Base-by-base conservation (phyloP, 2,888 invertebrate genomes). In the Scotopteryx bipunctaria region DNA sequence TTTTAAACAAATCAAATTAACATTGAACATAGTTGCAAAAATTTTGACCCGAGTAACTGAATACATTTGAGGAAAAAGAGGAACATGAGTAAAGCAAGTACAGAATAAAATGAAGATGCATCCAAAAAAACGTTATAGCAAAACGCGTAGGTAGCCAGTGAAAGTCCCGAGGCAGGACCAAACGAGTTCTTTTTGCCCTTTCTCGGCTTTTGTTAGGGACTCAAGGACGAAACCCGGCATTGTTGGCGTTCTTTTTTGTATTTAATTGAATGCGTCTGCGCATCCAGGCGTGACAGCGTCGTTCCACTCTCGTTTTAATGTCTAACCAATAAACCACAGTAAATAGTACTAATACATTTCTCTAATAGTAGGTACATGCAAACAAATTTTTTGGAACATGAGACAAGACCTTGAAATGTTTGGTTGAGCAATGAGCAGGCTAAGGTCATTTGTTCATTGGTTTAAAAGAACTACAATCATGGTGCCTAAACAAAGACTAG, bases 121-220 rank as follows among this genome's bases (percentile, higher is more conserved):
- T 11, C 21, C 48, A 35, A 44, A 55, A 55, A 31, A 13, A 8
- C 33, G 42, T 42, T 43, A 63, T 70, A 73, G 71, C 71, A 71
- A 81, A 81, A 81, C 73, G 75, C 77, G 81, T 85, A 85, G 86
- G 82, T 82, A 86, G 83, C 71, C 77, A 90, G 89, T 89, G 90
- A 90, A 90, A 90, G 90, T 88, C 76, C 75, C 85, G 81, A 89
- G 84, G 86, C 83, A 86, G 78, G 69, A 60, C 67, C 66, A 83
- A 89, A 90, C 89, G 79, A 83, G 89, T 89, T 89, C 81, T 81
- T 81, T 42, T 80, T 88, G 89, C 88, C 88, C 88, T 88, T 89
- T 86, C 88, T 86, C 82, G 76, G 84, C 86, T 89, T 88, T 88
- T 88, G 86, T 88, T 86, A 74, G 83, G 83, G 79, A 74, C 72